phyloP scores from a whole-genome alignment of 2,888 invertebrate genomes.

The Nipponacmea schrenckii region DNA sequence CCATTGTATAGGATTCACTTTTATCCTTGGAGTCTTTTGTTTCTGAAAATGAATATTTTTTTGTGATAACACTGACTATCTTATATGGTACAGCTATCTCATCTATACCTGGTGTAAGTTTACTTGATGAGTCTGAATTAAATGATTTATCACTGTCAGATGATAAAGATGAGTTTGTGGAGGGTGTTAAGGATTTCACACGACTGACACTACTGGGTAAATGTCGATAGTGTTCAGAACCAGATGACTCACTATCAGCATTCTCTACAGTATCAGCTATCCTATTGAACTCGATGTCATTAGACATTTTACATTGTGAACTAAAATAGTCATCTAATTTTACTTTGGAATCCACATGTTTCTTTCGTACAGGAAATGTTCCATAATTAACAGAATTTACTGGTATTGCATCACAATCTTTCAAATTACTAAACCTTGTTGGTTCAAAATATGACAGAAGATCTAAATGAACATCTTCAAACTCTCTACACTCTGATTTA shows the following conservation, averaged over 20 bases:
- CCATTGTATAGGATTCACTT: slow-evolving; percentile 21
- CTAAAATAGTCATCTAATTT: slow-evolving; percentile 17
- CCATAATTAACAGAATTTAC: slow-evolving; percentile 33
- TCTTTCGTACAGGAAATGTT: slow-evolving; percentile 50
- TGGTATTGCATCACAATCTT: slow-evolving; percentile 42
- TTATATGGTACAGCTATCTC: slow-evolving; percentile 19
- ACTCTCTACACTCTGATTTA: slow-evolving; percentile 44
- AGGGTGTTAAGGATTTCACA: slow-evolving; percentile 17
- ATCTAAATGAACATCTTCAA: slow-evolving; percentile 51
- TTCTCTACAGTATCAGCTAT: slow-evolving; percentile 20
- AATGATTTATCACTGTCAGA: slow-evolving; percentile 22
- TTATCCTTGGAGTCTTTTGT: slow-evolving; percentile 17
- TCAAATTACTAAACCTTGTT: slow-evolving; percentile 45
- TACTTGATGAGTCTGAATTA: not conserved
- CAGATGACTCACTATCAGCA: slow-evolving; percentile 17
- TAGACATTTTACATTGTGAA: not conserved
- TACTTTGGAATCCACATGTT: slow-evolving; percentile 33
- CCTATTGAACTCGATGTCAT: slow-evolving; percentile 26
- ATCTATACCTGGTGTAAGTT: not conserved
- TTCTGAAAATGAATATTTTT: slow-evolving; percentile 15
- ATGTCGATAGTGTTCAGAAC: slow-evolving; percentile 10
- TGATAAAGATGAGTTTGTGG: slow-evolving; percentile 19
- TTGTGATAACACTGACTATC: slow-evolving; percentile 26
- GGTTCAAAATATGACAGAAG: slow-evolving; percentile 37
- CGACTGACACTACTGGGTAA: not conserved